phyloP scores from a whole-genome alignment of 2,113 vertebrate genomes.

The Perca flavescens region DNA sequence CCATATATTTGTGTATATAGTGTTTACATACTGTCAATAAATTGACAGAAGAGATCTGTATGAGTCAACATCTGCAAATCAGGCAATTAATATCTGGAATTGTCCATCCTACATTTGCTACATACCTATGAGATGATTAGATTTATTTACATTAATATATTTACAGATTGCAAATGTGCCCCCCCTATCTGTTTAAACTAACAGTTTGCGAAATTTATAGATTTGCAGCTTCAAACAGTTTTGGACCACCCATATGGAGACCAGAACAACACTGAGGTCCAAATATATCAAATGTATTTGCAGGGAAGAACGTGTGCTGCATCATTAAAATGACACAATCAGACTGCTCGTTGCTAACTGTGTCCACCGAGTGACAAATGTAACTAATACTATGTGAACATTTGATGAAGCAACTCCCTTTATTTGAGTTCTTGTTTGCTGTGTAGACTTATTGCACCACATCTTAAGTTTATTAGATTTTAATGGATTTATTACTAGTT shows the following conservation, averaged over 20 bases:
- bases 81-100: background rate
- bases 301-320: background rate
- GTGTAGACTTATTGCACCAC: background rate
- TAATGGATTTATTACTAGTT: background rate
- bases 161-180: slow-evolving; percentile 4
- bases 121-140: background rate
- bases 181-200: background rate
- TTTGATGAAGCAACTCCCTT: background rate
- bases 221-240: background rate
- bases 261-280: background rate
- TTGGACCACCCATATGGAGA: slow-evolving; percentile 25
- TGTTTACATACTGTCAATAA: background rate
- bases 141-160: background rate
- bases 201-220: slow-evolving; percentile 18
- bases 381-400: background rate
- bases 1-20: background rate
- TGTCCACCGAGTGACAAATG: background rate
- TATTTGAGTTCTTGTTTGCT: background rate
- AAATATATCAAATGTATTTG: background rate
- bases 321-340: background rate
- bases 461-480: background rate
- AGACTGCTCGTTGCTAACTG: background rate
- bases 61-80: background rate
- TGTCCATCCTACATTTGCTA: background rate
- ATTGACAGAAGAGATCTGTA: background rate